Evolutionary conservation across 2,888 invertebrate species (phyloP).

Genomic region (Hydraecia micacea): DNA sequence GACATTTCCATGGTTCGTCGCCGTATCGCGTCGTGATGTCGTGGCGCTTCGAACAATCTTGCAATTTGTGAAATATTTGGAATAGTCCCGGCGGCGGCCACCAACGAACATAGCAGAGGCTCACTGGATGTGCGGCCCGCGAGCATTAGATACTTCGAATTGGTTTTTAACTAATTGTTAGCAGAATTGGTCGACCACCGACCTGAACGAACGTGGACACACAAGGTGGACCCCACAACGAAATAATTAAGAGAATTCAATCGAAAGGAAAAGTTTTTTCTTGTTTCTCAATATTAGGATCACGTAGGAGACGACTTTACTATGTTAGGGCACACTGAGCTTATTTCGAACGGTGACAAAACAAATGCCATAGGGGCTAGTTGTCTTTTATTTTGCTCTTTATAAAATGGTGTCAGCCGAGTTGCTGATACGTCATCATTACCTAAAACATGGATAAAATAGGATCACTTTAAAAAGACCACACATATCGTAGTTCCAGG

Average conservation of each 20-base stretch:
- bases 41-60: slow-evolving; percentile 80
- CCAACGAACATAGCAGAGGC: slow-evolving; percentile 77
- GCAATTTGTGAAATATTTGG: slow-evolving; percentile 89
- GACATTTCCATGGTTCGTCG: slow-evolving; percentile 70
- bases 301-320: background rate
- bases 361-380: slow-evolving; percentile 2
- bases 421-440: background rate
- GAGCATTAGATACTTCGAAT: slow-evolving; percentile 65
- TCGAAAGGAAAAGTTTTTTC: background rate
- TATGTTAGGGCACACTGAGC: background rate
- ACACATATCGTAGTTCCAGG: background rate
- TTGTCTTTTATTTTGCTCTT: slow-evolving; percentile 18
- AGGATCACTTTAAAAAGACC: background rate
- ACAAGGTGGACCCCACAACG: slow-evolving; percentile 47
- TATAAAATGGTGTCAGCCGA: background rate
- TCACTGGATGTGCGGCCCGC: slow-evolving; percentile 67
- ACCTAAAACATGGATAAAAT: background rate
- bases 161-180: slow-evolving; percentile 58
- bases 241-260: slow-evolving; percentile 36
- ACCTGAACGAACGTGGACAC: slow-evolving; percentile 31
- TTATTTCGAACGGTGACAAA: background rate
- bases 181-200: slow-evolving; percentile 55
- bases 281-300: slow-evolving; percentile 21
- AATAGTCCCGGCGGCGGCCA: slow-evolving; percentile 84
- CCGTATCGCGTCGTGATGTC: slow-evolving; percentile 77